Base-by-base conservation (phyloP, 2,888 invertebrate species). In the Seira ritae region DNA sequence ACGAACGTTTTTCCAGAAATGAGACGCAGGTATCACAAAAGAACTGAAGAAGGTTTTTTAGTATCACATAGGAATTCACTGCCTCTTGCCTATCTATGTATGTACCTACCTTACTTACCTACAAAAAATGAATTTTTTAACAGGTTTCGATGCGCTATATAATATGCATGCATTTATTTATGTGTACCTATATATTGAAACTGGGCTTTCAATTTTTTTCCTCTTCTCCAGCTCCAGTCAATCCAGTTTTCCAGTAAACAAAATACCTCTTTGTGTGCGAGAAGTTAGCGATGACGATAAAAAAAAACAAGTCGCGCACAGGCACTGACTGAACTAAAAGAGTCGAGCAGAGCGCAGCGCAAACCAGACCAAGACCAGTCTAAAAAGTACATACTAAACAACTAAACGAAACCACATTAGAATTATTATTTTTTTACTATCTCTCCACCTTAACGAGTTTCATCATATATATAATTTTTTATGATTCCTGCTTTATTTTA, bases 171-270 rank as follows among this genome's bases (percentile, higher is more conserved):
- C 50, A n/a, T 42, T 42, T 42, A 42, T n/a, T n/a, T n/a, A n/a
- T n/a, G n/a, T n/a, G n/a, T n/a, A n/a, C n/a, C n/a, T n/a, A n/a
- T n/a, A n/a, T n/a, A 31, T 2, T 31, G 31, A 8, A 31, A 31
- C 31, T 31, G 3, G 31, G 8, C 31, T 31, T 31, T 31, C 31
- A 31, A 8, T 50, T 50, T 50, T 50, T n/a, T 42, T 42, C 42
- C 42, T 42, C 50, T 50, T n/a, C 50, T n/a, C 50, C 50, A 50
- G 50, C 50, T 50, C 50, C 50, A 50, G 50, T 50, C 50, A 50
- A n/a, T 50, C 50, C 50, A 50, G 50, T 50, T 50, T n/a, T 50
- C 50, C 50, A 50, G 50, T 50, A 50, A 50, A 50, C 50, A 50
- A 50, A n/a, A 50, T n/a, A 50, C 12, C 50, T 50, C 50, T 50